A percentile compares a stretch with the other conserved stretches of the same genome.
Evolutionary conservation across 2,888 invertebrate species (phyloP).

Genomic region (Melieria omissa): DNA sequence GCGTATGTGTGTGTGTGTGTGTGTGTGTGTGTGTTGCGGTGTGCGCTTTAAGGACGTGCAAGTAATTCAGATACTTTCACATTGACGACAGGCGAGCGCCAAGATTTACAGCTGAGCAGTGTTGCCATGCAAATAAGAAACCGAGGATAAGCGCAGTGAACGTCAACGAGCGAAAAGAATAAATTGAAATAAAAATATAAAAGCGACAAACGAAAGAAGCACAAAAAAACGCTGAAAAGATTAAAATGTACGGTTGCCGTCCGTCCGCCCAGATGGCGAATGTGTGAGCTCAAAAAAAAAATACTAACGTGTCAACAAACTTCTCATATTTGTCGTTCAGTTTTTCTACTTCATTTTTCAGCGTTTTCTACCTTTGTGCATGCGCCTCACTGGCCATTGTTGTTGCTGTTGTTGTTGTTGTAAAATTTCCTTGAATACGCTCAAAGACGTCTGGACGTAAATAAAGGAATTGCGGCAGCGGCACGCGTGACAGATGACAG

Average conservation of each 20-base stretch:
- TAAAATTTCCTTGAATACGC: neutral
- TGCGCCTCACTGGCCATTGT: no score
- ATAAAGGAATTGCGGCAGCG: neutral
- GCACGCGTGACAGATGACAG: neutral
- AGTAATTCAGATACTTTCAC: slow-evolving; percentile 16
- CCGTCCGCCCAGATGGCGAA: neutral
- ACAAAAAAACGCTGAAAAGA: slow-evolving; percentile 6
- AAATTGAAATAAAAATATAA: slow-evolving; percentile 18
- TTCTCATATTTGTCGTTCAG: slow-evolving; percentile 14
- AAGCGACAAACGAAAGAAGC: slow-evolving; percentile 20
- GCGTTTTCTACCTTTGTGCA: no score
- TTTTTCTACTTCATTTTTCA: neutral
- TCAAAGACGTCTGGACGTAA: neutral
- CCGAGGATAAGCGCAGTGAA: slow-evolving; percentile 3
- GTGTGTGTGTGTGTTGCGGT: slow-evolving; percentile 8
- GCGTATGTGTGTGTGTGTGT: slow-evolving; percentile 13
- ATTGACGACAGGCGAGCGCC: no score
- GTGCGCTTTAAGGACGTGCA: slow-evolving; percentile 8
- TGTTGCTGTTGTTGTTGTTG: neutral
- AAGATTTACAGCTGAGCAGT: no score
- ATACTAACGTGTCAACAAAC: slow-evolving; percentile 31
- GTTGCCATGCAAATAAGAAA: neutral
- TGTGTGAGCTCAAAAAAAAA: slow-evolving; percentile 16
- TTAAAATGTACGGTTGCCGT: neutral
- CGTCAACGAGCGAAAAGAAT: neutral